Base-by-base conservation (phyloP, 2,888 invertebrate genomes). In the Loripinus fragilis region DNA sequence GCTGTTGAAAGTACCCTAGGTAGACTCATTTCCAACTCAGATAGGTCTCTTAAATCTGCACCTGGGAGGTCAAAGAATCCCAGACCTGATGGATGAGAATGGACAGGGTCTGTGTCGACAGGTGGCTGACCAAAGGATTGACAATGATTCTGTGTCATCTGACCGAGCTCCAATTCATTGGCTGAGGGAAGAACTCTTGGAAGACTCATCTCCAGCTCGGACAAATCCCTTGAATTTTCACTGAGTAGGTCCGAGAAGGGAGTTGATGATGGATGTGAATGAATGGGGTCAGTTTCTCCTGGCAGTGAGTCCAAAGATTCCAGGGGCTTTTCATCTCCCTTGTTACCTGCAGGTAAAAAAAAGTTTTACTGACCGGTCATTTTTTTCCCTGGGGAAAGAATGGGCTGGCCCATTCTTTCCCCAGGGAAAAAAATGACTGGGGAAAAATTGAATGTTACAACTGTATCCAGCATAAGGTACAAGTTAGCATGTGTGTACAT, bases 171-270 rank as follows among this genome's bases (percentile, higher is more conserved):
- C 52, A 82, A 69, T 55, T 75, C 80, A 76, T 73, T 81, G 78
- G 79, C 48, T 71, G 76, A 8, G 50, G 15, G 42, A 33, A 12
- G 73, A 42, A 45, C 41, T 42, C 50, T 68, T 8, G 42, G 41
- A 2, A 68, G 64, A 41, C 45, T 38, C 50, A 76, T 25, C 12
- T 50, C 66, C 8, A 66, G 50, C 17, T 78, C 81, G 66, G 83
- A 73, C 67, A 79, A 78, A 76, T 76, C 78, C 48, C 79, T 83
- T 35, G 80, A 71, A 68, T 82, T 81, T 52, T 80, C 81, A 74
- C 74, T 73, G 28, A 82, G 75, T 25, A 78, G 60, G 55, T 84
- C 76, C 45, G 76, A 71, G 66, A 84, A 74, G 77, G 77, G 80
- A 2, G 76, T 48, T 2, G 73, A 35, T 35, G 75, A 45, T 42